These are phyloP conservation scores for Rhopalosiphum padi DNA, from an alignment of 1,140 invertebrate species.

Conservation along the genomic window DNA sequence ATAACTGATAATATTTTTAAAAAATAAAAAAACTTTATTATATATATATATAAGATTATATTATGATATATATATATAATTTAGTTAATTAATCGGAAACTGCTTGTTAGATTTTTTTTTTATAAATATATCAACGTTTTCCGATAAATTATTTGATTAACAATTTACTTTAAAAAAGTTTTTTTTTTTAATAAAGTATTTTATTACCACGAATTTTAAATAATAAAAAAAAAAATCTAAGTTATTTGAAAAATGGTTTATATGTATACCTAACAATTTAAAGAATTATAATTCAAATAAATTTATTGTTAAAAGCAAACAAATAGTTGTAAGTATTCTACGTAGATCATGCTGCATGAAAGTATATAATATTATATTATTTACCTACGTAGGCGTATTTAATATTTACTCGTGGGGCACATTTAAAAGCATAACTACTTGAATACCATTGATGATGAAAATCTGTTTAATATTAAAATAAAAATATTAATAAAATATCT, in stretches of 20 bases:
- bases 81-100: not conserved
- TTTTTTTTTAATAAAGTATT: not conserved
- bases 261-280: not conserved
- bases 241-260: no score
- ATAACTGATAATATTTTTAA: no score
- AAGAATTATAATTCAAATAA: not conserved
- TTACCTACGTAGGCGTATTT: not conserved
- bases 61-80: no score
- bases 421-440: not conserved
- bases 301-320: not conserved
- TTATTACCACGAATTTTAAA: not conserved
- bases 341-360: not conserved
- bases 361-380: not conserved
- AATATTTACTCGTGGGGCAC: not conserved
- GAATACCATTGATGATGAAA: not conserved
- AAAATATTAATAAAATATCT: not conserved
- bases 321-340: not conserved
- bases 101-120: not conserved
- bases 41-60: no score
- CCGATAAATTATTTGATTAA: not conserved
- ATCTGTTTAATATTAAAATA: not conserved
- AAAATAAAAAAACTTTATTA: no score
- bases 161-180: not conserved
- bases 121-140: not conserved
- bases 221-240: not conserved